phyloP scores from a whole-genome alignment of 2,888 invertebrate genomes.

The Melanostoma mellinum region DNA sequence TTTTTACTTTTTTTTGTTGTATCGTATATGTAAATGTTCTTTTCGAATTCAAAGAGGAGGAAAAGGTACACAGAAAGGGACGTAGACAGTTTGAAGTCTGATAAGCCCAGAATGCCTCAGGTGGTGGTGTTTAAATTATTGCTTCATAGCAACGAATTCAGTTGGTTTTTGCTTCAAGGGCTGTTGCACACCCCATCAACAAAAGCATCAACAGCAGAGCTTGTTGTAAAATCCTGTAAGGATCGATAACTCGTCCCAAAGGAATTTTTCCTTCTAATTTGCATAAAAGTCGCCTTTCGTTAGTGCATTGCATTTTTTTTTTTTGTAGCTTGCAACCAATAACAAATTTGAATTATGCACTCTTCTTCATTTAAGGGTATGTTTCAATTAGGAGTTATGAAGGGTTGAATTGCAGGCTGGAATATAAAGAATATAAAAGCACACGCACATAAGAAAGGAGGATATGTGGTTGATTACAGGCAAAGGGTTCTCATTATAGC shows the following conservation, averaged over 20 bases:
- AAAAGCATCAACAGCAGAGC: background rate
- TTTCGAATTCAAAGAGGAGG: constrained; percentile 20
- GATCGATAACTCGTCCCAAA: constrained; percentile 61
- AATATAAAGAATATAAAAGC: background rate
- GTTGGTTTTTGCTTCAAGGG: constrained; percentile 38
- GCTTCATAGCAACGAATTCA: constrained; percentile 44
- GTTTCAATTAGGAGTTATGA: constrained; percentile 65
- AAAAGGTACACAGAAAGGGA: constrained; percentile 3
- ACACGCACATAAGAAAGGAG: constrained; percentile 27
- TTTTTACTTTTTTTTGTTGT: constrained; percentile 15
- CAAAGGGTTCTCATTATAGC: constrained; percentile 60
- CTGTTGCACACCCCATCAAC: constrained; percentile 50
- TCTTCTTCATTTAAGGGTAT: constrained; percentile 58
- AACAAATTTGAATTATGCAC: constrained; percentile 70
- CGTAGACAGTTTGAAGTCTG: constrained; percentile 27
- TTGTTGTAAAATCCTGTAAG: constrained; percentile 23
- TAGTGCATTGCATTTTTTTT: constrained; percentile 1
- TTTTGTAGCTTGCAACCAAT: constrained; percentile 52
- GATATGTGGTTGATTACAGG: constrained; percentile 40
- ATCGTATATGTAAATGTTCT: constrained; percentile 25
- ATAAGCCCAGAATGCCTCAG: constrained; percentile 47
- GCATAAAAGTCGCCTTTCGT: constrained; percentile 51
- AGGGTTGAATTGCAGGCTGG: constrained; percentile 30
- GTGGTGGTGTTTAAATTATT: constrained; percentile 55
- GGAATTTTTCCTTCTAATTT: constrained; percentile 54